Percentiles rank a stretch among this genome's conserved stretches.
Evolutionary conservation across 2,888 invertebrate genomes (phyloP).

Genomic region (Dermolepida albohirtum): DNA sequence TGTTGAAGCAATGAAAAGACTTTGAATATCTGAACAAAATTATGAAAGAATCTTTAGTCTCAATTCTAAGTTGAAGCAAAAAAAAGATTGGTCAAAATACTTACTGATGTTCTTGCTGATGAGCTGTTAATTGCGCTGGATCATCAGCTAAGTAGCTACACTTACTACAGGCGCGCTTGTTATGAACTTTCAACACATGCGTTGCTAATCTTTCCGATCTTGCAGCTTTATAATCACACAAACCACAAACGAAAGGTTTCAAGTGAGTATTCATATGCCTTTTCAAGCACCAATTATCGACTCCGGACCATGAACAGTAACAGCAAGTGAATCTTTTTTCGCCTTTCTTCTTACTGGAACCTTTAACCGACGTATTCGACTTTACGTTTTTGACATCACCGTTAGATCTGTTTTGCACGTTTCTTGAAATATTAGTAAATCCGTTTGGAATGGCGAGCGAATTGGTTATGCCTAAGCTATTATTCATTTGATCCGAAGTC

Average conservation of each 20-base stretch:
- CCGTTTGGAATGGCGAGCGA: slow-evolving; percentile 59
- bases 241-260: slow-evolving; percentile 89
- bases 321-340: slow-evolving; percentile 76
- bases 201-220: slow-evolving; percentile 90
- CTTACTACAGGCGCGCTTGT: slow-evolving; percentile 89
- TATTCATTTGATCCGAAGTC: slow-evolving; percentile 54
- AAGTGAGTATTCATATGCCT: slow-evolving; percentile 92
- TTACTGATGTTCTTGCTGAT: slow-evolving; percentile 83
- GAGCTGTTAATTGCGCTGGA: slow-evolving; percentile 80
- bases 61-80: neutral
- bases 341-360: slow-evolving; percentile 62
- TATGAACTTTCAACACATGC: slow-evolving; percentile 91
- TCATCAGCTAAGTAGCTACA: slow-evolving; percentile 90
- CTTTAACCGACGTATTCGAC: slow-evolving; percentile 54
- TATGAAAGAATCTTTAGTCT: too few relatives aligned
- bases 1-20: too few relatives aligned
- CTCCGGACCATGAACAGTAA: slow-evolving; percentile 93
- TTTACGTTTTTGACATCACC: slow-evolving; percentile 55
- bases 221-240: slow-evolving; percentile 95
- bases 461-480: slow-evolving; percentile 41
- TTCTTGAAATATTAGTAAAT: slow-evolving; percentile 57
- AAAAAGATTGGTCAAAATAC: slow-evolving; percentile 60
- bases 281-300: slow-evolving; percentile 94
- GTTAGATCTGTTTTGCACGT: slow-evolving; percentile 50
- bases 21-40: too few relatives aligned